Evolutionary conservation across 2,888 invertebrate species (phyloP).

Genomic region (Odontocerum albicorne): DNA sequence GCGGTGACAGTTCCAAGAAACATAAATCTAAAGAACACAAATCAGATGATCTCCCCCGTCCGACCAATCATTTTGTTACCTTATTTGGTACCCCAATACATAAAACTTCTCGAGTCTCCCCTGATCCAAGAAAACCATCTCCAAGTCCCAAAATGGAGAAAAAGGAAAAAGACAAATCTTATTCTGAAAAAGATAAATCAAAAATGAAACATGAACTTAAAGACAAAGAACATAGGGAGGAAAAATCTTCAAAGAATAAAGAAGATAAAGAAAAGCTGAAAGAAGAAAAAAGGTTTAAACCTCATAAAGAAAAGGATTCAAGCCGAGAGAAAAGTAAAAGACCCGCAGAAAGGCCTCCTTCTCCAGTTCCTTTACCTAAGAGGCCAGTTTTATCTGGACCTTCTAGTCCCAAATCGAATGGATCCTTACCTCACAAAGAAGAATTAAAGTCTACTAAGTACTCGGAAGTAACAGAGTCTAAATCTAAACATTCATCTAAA

Average conservation of each 20-base stretch:
- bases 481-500: conserved; percentile 22
- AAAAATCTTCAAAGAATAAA: conserved; percentile 51
- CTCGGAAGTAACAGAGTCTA: conserved; percentile 29
- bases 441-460: conserved; percentile 29
- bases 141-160: conserved; percentile 53
- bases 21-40: conserved; percentile 61
- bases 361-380: conserved; percentile 49
- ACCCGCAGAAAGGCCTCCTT: conserved; percentile 48
- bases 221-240: conserved; percentile 45
- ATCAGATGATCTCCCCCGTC: conserved; percentile 58
- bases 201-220: conserved; percentile 56
- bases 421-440: conserved; percentile 25
- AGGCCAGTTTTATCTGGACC: conserved; percentile 49
- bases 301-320: conserved; percentile 60
- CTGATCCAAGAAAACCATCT: conserved; percentile 44
- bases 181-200: conserved; percentile 46
- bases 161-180: conserved; percentile 58
- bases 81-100: conserved; percentile 83
- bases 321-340: conserved; percentile 59
- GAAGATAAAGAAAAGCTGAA: conserved; percentile 55
- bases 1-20: conserved; percentile 61
- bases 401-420: conserved; percentile 43
- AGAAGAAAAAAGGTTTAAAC: conserved; percentile 54
- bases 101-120: conserved; percentile 68
- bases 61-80: conserved; percentile 70